A percentile compares a stretch with the other conserved stretches of the same genome.
phyloP scores from a whole-genome alignment of 2,888 invertebrate species.

The Conchocele bisecta region DNA sequence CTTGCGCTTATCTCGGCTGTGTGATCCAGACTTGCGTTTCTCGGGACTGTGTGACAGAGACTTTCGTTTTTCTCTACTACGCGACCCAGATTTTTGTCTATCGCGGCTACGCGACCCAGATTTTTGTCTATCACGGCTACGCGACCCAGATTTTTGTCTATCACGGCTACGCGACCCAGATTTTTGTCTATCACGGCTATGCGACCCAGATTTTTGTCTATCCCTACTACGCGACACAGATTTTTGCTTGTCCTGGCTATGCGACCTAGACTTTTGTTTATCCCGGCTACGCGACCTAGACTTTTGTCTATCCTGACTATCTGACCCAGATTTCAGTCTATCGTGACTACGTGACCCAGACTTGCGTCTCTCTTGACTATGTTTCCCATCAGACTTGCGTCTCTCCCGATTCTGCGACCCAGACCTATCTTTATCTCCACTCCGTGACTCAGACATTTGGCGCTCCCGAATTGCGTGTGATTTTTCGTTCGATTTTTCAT shows the following conservation, averaged over 20 bases:
- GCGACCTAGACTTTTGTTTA: conserved; percentile 8
- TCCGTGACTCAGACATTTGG: too few species aligned
- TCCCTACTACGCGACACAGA: conserved; percentile 8
- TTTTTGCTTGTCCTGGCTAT: background rate
- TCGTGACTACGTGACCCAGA: too few species aligned
- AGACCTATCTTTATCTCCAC: too few species aligned
- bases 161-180: background rate
- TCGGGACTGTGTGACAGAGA: background rate
- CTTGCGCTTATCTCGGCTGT: background rate
- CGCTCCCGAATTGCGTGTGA: too few species aligned
- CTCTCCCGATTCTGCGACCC: too few species aligned
- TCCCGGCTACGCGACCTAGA: background rate
- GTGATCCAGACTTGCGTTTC: background rate
- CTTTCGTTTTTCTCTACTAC: background rate
- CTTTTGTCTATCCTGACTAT: conserved; percentile 7
- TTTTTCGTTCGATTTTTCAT: too few species aligned
- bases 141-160: background rate
- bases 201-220: background rate
- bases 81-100: background rate
- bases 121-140: background rate
- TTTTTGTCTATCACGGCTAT: background rate
- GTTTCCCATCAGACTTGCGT: background rate
- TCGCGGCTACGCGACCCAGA: background rate
- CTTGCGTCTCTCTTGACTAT: too few species aligned
- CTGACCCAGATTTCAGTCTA: too few species aligned